Evolutionary conservation across 2,888 invertebrate genomes (phyloP).

Genomic region (Alsophila aescularia): DNA sequence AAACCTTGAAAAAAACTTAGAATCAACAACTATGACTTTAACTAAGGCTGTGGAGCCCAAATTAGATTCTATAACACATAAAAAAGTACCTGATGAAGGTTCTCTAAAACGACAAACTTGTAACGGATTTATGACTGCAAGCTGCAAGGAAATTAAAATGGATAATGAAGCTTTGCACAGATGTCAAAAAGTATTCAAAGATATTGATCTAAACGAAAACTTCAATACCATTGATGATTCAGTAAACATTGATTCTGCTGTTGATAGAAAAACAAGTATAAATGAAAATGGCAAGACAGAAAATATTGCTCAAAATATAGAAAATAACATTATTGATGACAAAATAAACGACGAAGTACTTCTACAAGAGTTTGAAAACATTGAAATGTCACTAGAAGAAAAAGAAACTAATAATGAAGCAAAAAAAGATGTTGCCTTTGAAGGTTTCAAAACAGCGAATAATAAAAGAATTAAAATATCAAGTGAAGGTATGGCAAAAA

Average conservation of each 20-base stretch:
- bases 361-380: conserved; percentile 54
- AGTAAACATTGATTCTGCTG: background rate
- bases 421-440: background rate
- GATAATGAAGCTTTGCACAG: conserved; percentile 1
- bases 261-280: background rate
- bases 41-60: background rate
- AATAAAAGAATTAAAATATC: conserved; percentile 55
- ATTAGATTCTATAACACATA: background rate
- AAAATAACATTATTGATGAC: conserved; percentile 4
- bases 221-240: background rate
- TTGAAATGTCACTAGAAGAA: conserved; percentile 49
- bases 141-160: conserved; percentile 49
- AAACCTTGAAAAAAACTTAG: conserved; percentile 4
- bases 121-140: conserved; percentile 63
- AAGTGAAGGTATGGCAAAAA: conserved; percentile 40
- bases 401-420: conserved; percentile 8
- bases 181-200: conserved; percentile 15
- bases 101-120: conserved; percentile 27
- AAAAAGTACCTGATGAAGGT: background rate
- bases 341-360: conserved; percentile 28
- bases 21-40: background rate
- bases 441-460: conserved; percentile 56
- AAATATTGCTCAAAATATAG: conserved; percentile 26
- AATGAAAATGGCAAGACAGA: background rate
- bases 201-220: conserved; percentile 4